Evolutionary conservation across 2,888 invertebrate species (phyloP).

Genomic region (Aricia artaxerxes): DNA sequence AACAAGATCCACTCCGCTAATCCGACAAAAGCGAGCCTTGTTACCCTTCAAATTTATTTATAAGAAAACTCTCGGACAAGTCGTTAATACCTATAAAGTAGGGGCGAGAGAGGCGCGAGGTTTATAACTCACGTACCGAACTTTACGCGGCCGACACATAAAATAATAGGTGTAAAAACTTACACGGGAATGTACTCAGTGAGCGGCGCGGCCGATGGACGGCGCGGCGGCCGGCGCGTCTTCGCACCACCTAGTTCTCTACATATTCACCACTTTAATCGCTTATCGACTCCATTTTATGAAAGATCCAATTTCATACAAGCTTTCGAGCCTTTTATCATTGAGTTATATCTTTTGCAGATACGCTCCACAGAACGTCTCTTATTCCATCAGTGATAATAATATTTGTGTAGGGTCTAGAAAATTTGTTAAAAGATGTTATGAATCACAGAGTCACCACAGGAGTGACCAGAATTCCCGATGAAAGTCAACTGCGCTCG

Average conservation of each 20-base stretch:
- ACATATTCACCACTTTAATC: slow-evolving; percentile 36
- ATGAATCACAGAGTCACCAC: background rate
- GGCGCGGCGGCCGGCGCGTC: slow-evolving; percentile 61
- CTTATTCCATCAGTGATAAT: background rate
- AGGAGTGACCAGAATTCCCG: background rate
- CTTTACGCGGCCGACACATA: slow-evolving; percentile 81
- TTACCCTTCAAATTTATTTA: slow-evolving; percentile 82
- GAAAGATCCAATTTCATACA: slow-evolving; percentile 24
- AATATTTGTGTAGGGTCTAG: too few species aligned
- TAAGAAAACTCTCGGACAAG: slow-evolving; percentile 82
- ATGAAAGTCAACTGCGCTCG: background rate
- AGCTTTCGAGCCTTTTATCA: background rate
- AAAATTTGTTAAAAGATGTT: background rate
- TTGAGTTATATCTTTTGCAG: background rate
- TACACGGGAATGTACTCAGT: slow-evolving; percentile 81
- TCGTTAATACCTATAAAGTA: slow-evolving; percentile 82
- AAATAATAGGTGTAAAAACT: slow-evolving; percentile 82
- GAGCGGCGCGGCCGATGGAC: slow-evolving; percentile 56
- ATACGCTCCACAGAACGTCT: background rate
- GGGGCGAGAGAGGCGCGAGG: slow-evolving; percentile 80
- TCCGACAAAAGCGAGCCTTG: slow-evolving; percentile 81
- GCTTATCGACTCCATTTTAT: slow-evolving; percentile 14
- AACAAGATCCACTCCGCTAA: slow-evolving; percentile 81
- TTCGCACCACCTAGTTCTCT: slow-evolving; percentile 45
- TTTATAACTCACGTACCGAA: slow-evolving; percentile 82